Conservation (phyloP, 2,888 invertebrate species). For the Hemicrepidius hirtus region DNA sequence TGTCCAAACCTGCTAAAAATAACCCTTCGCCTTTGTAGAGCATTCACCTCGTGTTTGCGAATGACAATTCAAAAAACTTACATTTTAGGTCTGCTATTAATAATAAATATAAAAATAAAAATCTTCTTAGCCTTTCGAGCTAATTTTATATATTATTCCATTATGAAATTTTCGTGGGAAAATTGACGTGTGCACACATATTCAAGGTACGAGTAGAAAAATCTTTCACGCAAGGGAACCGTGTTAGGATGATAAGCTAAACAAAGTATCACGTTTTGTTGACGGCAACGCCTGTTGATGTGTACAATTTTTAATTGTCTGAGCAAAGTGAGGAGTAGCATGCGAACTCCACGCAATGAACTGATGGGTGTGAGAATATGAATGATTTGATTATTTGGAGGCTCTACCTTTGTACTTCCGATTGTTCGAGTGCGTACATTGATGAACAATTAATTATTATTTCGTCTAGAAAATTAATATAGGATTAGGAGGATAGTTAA, state of each 20-base stretch:
- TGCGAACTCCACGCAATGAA: constrained; percentile 27
- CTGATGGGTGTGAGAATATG: constrained; percentile 10
- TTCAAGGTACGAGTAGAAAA: constrained; percentile 8
- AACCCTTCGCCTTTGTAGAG: constrained; percentile 15
- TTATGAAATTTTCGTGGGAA: no score
- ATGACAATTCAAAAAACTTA: constrained; percentile 1
- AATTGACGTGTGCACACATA: background rate
- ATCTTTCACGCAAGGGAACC: constrained; percentile 12
- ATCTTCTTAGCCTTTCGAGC: background rate
- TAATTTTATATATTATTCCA: no score
- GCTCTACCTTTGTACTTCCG: constrained; percentile 20
- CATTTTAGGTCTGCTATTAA: background rate
- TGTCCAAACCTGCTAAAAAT: constrained; percentile 2
- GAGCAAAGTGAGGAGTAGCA: constrained; percentile 21
- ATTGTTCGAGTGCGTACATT: background rate
- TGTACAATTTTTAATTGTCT: constrained; percentile 7
- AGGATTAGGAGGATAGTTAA: no score
- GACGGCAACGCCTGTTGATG: constrained; percentile 8
- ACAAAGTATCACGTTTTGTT: constrained; percentile 7
- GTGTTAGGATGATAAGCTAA: constrained; percentile 11
- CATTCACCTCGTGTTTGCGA: constrained; percentile 20
- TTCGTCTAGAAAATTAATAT: no score
- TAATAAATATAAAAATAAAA: background rate
- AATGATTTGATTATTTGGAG: background rate
- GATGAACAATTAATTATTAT: no score